Percentiles rank a stretch among this genome's conserved stretches.
Evolutionary conservation across 2,797 vertebrate genomes (phyloP).

Genomic region (Acridotheres tristis): DNA sequence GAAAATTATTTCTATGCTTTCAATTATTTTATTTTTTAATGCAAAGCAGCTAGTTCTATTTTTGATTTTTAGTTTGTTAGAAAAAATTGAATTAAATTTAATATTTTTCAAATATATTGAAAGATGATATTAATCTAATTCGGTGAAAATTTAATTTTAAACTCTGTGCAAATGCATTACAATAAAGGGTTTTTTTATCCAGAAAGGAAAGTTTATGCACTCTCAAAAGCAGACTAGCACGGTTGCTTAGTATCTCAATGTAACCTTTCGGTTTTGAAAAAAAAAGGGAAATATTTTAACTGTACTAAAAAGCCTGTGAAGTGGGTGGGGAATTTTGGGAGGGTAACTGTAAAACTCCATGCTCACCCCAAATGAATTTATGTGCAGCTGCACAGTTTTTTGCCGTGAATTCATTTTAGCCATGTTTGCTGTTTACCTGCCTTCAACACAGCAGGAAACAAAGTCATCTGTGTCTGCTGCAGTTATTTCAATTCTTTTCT

Average conservation of each 20-base stretch:
- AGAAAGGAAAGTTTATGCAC: not conserved
- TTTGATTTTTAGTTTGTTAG: not conserved
- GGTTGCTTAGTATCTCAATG: not conserved
- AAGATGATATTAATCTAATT: not conserved
- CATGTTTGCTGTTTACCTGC: not conserved
- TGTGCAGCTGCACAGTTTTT: not conserved
- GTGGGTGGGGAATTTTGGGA: conserved; percentile 9
- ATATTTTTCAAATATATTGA: not conserved
- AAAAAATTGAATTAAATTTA: not conserved
- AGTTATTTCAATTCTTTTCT: conserved; percentile 18
- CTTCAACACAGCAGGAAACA: not conserved
- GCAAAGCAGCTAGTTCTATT: not conserved
- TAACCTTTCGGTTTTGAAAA: not conserved
- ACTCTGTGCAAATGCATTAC: not conserved
- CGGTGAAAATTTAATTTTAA: not conserved
- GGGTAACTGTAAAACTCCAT: not conserved
- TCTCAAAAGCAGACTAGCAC: rapidly evolving
- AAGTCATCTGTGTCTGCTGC: not conserved
- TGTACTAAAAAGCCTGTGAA: not conserved
- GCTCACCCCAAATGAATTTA: not conserved
- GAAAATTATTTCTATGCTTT: not conserved
- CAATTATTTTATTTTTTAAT: not conserved
- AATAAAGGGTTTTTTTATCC: not conserved
- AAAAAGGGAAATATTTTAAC: not conserved
- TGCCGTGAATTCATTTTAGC: not conserved